Base-by-base conservation (phyloP, 2,888 invertebrate genomes). In the Amphipyra tragopoginis region DNA sequence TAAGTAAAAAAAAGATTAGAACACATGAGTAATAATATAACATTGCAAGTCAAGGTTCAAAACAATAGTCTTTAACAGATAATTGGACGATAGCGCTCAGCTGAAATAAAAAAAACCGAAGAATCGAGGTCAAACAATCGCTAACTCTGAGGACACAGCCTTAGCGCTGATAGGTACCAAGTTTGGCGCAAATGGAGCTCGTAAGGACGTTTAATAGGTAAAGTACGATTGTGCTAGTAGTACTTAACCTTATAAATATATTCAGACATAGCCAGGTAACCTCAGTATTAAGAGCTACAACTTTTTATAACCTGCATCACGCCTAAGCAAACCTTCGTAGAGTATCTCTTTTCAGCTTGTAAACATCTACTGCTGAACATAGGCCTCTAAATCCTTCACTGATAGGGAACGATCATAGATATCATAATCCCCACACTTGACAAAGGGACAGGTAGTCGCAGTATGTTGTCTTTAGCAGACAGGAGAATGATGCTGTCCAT, bases 21-120 rank as follows among this genome's bases (percentile, higher is more conserved):
- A 15, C 15, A 45, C 33, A 45, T 14, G 42, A 49, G 36, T 29
- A 36, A 34, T 4, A 50, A 70, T 70, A 70, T 69, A 54, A 54
- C 36, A 54, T 9, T 36, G 10, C 9, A 21, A 43, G 39, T 33
- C 71, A 64, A 67, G 67, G 67, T 52, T 55, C 29, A 64, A 55
- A 55, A 70, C 71, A 50, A 70, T 70, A 63, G 71, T 29, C 21
- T 29, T 14, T 54, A 47, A 51, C 70, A 63, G 15, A 8, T 63
- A 70, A 56, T 51, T 55, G 44, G 40, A 50, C 14, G 13, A 56
- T 52, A 52, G 38, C 38, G 55, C 36, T 15, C 36, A 38, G 51
- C 33, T 13, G 40, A 33, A 51, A 70, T 36, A 72, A 15, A 69
- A 26, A 26, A 13, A 47, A 57, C 42, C 45, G 39, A 65, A 40